Conservation (phyloP, 1,140 invertebrate species). For the Berghia stephanieae region DNA sequence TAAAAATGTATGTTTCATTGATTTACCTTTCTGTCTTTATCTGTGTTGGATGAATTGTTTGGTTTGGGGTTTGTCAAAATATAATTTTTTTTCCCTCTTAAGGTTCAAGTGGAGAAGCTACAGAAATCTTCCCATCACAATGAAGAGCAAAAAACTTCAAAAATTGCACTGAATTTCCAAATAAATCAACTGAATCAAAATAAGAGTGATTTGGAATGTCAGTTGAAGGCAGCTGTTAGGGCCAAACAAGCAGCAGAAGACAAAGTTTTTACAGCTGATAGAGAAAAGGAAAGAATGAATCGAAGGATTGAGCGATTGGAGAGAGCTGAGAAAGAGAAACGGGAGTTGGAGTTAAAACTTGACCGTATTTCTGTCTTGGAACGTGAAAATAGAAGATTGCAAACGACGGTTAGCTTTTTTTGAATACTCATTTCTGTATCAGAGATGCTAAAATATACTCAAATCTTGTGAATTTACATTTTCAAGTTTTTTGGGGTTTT, state of each 20-base stretch:
- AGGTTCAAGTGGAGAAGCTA: slow-evolving; percentile 35
- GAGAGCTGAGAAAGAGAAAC: slow-evolving; percentile 31
- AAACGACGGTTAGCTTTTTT: slow-evolving; percentile 62
- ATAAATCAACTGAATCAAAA: slow-evolving; percentile 33
- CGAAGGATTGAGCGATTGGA: slow-evolving; percentile 37
- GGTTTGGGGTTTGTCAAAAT: too few relatives aligned
- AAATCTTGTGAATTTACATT: too few relatives aligned
- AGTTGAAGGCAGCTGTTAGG: slow-evolving; percentile 29
- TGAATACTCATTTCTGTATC: not conserved
- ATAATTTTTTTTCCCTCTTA: too few relatives aligned
- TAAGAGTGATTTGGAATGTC: slow-evolving; percentile 35
- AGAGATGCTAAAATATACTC: too few relatives aligned
- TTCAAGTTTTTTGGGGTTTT: too few relatives aligned
- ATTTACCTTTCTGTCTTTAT: not conserved
- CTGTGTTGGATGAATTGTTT: too few relatives aligned
- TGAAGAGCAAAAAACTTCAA: slow-evolving; percentile 26
- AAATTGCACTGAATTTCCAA: slow-evolving; percentile 34
- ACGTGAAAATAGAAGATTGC: slow-evolving; percentile 63
- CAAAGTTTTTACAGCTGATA: slow-evolving; percentile 79
- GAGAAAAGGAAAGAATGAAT: slow-evolving; percentile 44
- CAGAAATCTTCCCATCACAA: slow-evolving; percentile 31
- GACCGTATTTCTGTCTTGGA: slow-evolving; percentile 36
- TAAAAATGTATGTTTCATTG: not conserved
- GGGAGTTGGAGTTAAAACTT: slow-evolving; percentile 33
- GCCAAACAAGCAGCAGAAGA: slow-evolving; percentile 74